These are phyloP conservation scores for Acromyrmex heyeri DNA, from an alignment of 1,140 invertebrate genomes.

Conservation along the genomic window DNA sequence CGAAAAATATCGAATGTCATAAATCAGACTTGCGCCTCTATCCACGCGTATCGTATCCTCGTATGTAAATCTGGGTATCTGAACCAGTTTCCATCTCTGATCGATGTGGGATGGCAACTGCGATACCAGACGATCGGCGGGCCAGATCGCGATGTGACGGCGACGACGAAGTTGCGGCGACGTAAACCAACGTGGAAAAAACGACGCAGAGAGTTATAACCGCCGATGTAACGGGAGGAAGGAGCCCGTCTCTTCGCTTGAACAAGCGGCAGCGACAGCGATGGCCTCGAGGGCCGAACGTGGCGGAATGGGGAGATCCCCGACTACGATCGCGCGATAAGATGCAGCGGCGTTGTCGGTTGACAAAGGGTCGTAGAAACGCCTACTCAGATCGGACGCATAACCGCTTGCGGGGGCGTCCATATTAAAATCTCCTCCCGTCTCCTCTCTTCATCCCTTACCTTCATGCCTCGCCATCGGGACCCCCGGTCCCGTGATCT, in stretches of 20 bases:
- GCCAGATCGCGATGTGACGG: slow-evolving; percentile 49
- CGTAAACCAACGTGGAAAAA: slow-evolving; percentile 72
- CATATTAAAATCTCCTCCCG: slow-evolving; percentile 82
- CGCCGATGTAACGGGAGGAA: slow-evolving; percentile 67
- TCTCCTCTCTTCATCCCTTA: slow-evolving; percentile 50
- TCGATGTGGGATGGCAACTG: slow-evolving; percentile 41
- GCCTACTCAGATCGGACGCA: slow-evolving; percentile 81
- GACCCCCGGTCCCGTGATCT: slow-evolving; percentile 68
- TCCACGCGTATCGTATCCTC: slow-evolving; percentile 12
- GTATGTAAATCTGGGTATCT: slow-evolving; percentile 50
- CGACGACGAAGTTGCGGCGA: slow-evolving; percentile 66
- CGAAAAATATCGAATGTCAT: slow-evolving; percentile 41
- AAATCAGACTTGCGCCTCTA: slow-evolving; percentile 29
- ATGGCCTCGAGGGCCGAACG: slow-evolving; percentile 74
- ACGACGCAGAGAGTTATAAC: slow-evolving; percentile 71
- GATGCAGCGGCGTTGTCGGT: slow-evolving; percentile 82
- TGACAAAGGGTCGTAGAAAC: slow-evolving; percentile 83
- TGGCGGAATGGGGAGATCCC: slow-evolving; percentile 75
- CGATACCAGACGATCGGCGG: slow-evolving; percentile 38
- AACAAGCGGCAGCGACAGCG: slow-evolving; percentile 75
- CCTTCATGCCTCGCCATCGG: slow-evolving; percentile 52
- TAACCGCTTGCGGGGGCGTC: slow-evolving; percentile 82
- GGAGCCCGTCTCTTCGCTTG: slow-evolving; percentile 67
- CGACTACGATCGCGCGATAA: slow-evolving; percentile 81
- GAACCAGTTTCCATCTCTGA: slow-evolving; percentile 58